Evolutionary conservation across 2,888 invertebrate genomes (phyloP).

Genomic region (Epinotia ramella): DNA sequence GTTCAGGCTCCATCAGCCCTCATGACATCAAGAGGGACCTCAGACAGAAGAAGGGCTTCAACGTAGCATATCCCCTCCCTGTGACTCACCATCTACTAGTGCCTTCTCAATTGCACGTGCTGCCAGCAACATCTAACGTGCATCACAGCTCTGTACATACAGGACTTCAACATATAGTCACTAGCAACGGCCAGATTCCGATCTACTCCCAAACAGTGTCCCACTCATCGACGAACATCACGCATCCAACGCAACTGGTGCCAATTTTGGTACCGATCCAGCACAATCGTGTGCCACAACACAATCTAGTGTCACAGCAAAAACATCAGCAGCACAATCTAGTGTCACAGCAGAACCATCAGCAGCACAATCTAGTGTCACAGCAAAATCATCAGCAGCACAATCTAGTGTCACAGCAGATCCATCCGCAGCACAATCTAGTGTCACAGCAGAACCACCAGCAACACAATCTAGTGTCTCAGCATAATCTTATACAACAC

Average conservation of each 20-base stretch:
- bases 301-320: not conserved
- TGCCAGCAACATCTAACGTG: conserved; percentile 65
- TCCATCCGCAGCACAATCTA: conserved; percentile 50
- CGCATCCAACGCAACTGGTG: conserved; percentile 61
- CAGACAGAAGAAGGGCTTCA: conserved; percentile 47
- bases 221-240: conserved; percentile 59
- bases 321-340: not conserved
- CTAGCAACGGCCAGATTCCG: conserved; percentile 59
- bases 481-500: not conserved
- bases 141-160: conserved; percentile 61
- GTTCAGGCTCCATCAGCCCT: not conserved
- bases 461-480: conserved; percentile 4
- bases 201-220: conserved; percentile 61
- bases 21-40: conserved; percentile 12
- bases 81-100: conserved; percentile 59
- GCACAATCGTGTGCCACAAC: conserved; percentile 60
- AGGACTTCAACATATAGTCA: conserved; percentile 56
- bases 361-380: not conserved
- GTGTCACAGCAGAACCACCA: not conserved
- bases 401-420: conserved; percentile 62
- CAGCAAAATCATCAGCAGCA: no score
- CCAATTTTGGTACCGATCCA: conserved; percentile 62
- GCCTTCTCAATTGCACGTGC: conserved; percentile 67
- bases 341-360: not conserved
- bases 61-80: conserved; percentile 59